phyloP scores from a whole-genome alignment of 2,113 vertebrate species.

The Potamarius usumacintae region DNA sequence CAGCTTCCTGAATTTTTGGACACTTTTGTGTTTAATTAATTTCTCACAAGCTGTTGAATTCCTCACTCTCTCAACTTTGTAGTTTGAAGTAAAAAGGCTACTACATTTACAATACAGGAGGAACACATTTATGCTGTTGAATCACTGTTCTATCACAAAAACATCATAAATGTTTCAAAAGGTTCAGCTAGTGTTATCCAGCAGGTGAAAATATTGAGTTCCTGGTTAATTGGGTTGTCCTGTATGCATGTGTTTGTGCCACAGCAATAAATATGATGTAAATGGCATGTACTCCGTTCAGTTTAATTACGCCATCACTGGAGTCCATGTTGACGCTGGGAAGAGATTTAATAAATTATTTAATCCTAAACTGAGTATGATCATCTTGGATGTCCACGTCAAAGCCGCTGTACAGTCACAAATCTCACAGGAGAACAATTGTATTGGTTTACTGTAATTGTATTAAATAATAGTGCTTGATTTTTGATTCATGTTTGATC shows the following conservation, averaged over 20 bases:
- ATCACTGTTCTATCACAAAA: neutral
- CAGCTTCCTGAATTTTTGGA: neutral
- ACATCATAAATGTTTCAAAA: neutral
- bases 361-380: neutral
- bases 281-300: neutral
- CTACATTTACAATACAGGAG: neutral
- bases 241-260: neutral
- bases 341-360: conserved; percentile 6
- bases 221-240: neutral
- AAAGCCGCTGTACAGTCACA: neutral
- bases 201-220: neutral
- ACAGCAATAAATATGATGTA: neutral
- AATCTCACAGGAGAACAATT: neutral
- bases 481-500: neutral
- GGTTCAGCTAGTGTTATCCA: neutral
- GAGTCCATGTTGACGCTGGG: neutral
- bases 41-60: neutral
- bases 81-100: neutral
- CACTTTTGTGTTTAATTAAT: neutral
- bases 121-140: neutral
- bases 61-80: neutral
- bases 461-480: neutral
- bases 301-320: neutral
- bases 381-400: neutral
- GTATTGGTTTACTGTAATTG: neutral